Evolutionary conservation across 1,140 invertebrate species (phyloP).

Genomic region (Elymnias hypermnestra): DNA sequence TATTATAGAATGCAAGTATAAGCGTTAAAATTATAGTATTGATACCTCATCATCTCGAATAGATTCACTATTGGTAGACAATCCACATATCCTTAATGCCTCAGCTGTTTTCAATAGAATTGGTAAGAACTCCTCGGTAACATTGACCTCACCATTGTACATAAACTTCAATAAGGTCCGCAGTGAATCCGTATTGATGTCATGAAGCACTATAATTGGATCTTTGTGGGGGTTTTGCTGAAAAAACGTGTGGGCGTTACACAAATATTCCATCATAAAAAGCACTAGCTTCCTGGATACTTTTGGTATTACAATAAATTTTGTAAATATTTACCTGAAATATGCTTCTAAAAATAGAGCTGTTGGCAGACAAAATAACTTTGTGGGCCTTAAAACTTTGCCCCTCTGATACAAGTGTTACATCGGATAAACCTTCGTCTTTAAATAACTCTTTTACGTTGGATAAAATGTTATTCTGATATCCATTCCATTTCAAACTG

Average conservation of each 20-base stretch:
- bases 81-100: constrained; percentile 79
- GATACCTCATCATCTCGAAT: constrained; percentile 50
- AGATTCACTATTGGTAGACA: constrained; percentile 73
- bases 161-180: constrained; percentile 80
- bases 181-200: constrained; percentile 79
- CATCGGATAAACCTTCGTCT: constrained; percentile 82
- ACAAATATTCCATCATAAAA: not conserved
- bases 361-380: constrained; percentile 84
- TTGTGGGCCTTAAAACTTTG: constrained; percentile 83
- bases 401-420: constrained; percentile 83
- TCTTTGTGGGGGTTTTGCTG: constrained; percentile 81
- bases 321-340: constrained; percentile 75
- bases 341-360: constrained; percentile 82
- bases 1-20: too few species aligned
- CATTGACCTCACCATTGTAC: constrained; percentile 83
- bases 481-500: constrained; percentile 82
- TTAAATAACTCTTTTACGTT: constrained; percentile 80
- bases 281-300: too few species aligned
- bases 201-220: constrained; percentile 82
- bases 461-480: constrained; percentile 79
- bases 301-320: not conserved
- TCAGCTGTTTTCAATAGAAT: constrained; percentile 80
- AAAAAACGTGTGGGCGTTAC: constrained; percentile 58
- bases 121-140: constrained; percentile 80
- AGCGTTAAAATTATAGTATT: constrained; percentile 1